Percentiles rank a stretch among this genome's conserved stretches.
These are phyloP conservation scores for Ridgeia piscesae DNA, from an alignment of 1,140 invertebrate genomes.

Conservation along the genomic window DNA sequence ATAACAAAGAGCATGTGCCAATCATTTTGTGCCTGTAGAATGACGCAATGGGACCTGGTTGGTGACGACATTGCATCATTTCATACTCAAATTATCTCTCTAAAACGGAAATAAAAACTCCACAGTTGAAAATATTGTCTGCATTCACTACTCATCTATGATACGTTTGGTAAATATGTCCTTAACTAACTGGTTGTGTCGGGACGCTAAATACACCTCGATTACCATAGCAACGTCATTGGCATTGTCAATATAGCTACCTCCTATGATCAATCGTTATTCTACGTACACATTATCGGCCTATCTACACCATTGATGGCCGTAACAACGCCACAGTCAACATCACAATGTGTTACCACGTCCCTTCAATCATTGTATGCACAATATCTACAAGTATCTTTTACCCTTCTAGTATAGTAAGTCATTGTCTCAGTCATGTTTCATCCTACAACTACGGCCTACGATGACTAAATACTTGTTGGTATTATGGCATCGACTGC, in stretches of 20 bases:
- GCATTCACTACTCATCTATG: not conserved
- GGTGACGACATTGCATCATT: not conserved
- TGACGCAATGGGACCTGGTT: not conserved
- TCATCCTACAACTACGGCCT: not conserved
- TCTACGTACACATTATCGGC: not conserved
- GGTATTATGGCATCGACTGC: not conserved
- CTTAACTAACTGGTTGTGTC: not conserved
- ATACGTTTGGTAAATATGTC: slow-evolving; percentile 1
- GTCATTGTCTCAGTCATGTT: not conserved
- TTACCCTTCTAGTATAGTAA: not conserved
- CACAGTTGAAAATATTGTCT: slow-evolving; percentile 1
- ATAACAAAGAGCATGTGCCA: not conserved
- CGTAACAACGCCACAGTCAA: not conserved
- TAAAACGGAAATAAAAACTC: not conserved
- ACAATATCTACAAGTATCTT: not conserved
- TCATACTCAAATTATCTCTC: not conserved
- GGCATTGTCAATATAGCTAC: slow-evolving; percentile 5
- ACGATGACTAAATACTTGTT: not conserved
- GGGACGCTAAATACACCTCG: not conserved
- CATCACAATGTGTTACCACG: not conserved
- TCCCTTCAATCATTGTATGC: not conserved
- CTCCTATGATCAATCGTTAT: slow-evolving; percentile 1
- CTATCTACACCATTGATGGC: not conserved
- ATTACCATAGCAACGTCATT: not conserved
- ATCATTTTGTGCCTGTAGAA: not conserved